A percentile compares a stretch with the other conserved stretches of the same genome.
Evolutionary conservation across 2,888 invertebrate species (phyloP).

Genomic region (Eutolmus rufibarbis): DNA sequence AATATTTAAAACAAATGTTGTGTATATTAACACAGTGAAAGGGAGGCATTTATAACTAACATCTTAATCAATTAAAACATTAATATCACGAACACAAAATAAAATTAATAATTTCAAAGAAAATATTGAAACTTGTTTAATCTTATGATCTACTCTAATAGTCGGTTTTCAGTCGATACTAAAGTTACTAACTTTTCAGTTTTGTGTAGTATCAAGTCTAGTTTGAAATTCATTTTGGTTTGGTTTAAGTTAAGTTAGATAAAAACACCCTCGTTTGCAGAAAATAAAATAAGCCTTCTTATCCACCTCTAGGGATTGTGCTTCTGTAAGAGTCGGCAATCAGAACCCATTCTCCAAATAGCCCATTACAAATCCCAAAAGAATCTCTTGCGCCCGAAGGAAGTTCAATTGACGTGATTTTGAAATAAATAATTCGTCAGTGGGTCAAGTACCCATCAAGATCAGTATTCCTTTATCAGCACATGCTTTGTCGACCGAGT

Average conservation of each 20-base stretch:
- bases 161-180: too few species aligned
- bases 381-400: neutral
- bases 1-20: too few species aligned
- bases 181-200: too few species aligned
- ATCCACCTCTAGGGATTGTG: neutral
- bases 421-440: constrained; percentile 34
- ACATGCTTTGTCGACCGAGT: constrained; percentile 14
- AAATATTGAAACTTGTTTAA: too few species aligned
- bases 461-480: neutral
- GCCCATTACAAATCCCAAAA: constrained; percentile 9
- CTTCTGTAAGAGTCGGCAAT: neutral
- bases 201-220: too few species aligned
- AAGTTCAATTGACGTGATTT: constrained; percentile 34
- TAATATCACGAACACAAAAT: too few species aligned
- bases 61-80: too few species aligned
- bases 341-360: neutral
- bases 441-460: constrained; percentile 35
- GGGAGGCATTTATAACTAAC: too few species aligned
- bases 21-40: too few species aligned
- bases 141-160: too few species aligned
- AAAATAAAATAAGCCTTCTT: neutral
- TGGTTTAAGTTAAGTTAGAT: neutral
- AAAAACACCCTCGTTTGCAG: neutral
- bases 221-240: neutral
- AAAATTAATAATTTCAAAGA: too few species aligned